Conservation (phyloP, 2,797 vertebrate genomes). For the Iguana delicatissima region DNA sequence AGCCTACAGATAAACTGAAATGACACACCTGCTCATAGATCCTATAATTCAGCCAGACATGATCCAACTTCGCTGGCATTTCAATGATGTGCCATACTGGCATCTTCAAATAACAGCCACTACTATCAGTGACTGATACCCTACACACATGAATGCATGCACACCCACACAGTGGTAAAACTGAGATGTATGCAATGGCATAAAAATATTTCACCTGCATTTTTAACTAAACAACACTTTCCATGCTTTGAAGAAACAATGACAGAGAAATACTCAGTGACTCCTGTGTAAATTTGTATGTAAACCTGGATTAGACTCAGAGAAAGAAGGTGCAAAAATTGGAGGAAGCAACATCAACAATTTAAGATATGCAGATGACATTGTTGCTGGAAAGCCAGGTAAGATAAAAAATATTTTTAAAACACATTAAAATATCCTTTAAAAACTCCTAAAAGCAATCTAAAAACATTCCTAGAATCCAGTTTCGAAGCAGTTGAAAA, state of each 20-base stretch:
- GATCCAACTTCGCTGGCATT: not conserved
- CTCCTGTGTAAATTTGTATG: not conserved
- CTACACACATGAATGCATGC: not conserved
- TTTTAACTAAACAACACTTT: not conserved
- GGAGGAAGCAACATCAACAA: no score
- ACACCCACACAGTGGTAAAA: not conserved
- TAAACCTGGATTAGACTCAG: no score
- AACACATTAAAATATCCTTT: no score
- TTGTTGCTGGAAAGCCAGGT: no score
- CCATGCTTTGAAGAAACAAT: not conserved
- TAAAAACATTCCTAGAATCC: no score
- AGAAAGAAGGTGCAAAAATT: no score
- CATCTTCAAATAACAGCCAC: rapidly evolving
- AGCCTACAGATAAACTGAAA: conserved; percentile 35
- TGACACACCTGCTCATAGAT: not conserved
- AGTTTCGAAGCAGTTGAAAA: no score
- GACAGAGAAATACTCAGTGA: not conserved
- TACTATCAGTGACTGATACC: not conserved
- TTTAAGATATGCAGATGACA: no score
- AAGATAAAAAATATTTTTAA: no score
- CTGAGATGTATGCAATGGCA: not conserved
- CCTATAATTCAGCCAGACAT: not conserved
- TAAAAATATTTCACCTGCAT: not conserved
- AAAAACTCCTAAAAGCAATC: no score
- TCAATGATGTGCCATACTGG: not conserved